Conservation (phyloP, 2,797 vertebrate genomes). For the Coccyzus lansbergi region DNA sequence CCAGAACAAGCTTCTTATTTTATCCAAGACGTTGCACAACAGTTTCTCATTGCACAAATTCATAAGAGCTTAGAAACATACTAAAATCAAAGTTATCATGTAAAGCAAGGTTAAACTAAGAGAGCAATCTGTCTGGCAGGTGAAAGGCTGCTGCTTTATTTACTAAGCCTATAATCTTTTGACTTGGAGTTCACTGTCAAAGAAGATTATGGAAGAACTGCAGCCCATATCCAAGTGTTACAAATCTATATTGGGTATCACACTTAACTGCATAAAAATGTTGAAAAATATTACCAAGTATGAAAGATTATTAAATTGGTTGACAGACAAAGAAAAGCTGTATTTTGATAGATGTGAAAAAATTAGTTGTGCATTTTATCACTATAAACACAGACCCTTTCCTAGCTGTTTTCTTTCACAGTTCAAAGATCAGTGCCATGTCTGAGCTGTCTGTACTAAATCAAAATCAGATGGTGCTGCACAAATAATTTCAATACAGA, state of each 20-base stretch:
- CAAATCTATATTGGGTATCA: conserved; percentile 50
- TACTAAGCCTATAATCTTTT: conserved; percentile 65
- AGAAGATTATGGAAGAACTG: conserved; percentile 61
- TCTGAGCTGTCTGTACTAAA: background rate
- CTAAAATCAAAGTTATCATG: background rate
- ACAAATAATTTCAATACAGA: background rate
- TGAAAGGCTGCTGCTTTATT: conserved; percentile 62
- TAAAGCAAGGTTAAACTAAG: conserved; percentile 36
- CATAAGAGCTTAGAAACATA: background rate
- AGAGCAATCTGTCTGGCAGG: conserved; percentile 21
- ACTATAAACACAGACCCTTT: background rate
- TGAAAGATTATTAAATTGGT: background rate
- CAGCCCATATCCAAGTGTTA: conserved; percentile 48
- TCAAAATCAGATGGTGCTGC: background rate
- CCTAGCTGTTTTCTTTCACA: background rate
- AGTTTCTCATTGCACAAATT: background rate
- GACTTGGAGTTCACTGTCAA: conserved; percentile 29
- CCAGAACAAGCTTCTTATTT: background rate
- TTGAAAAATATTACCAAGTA: background rate
- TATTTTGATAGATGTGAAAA: background rate
- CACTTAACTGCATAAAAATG: background rate
- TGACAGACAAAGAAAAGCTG: background rate
- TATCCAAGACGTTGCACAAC: background rate
- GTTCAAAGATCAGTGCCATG: background rate
- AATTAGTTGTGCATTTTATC: background rate